Conservation (phyloP, 2,797 vertebrate species). For the Trachurus trachurus region DNA sequence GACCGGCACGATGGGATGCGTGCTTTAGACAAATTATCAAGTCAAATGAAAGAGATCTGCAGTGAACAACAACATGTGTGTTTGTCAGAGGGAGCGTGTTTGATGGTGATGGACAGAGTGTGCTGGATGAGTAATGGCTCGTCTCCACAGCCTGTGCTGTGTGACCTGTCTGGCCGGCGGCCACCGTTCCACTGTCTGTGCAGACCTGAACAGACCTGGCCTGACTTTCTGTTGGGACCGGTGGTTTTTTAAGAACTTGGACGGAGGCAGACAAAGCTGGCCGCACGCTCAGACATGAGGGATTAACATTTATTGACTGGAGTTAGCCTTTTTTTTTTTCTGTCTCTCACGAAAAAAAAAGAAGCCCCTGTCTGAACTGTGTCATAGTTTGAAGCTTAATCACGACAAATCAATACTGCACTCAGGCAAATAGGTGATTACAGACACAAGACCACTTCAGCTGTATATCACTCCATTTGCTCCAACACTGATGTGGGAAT, state of each 20-base stretch:
- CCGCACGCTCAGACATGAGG: slow-evolving; percentile 44
- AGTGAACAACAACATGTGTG: slow-evolving; percentile 21
- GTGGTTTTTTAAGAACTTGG: slow-evolving; percentile 52
- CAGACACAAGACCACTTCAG: slow-evolving; percentile 23
- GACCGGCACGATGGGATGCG: background rate
- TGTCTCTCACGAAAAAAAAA: slow-evolving; percentile 23
- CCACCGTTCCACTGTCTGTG: slow-evolving; percentile 33
- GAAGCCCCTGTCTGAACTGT: background rate
- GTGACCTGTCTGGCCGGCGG: slow-evolving; percentile 24
- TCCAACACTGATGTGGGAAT: slow-evolving; percentile 18
- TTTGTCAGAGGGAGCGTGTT: slow-evolving; percentile 29
- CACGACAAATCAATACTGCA: slow-evolving; percentile 29
- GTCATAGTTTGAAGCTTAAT: slow-evolving; percentile 33
- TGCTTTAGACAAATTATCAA: slow-evolving; percentile 42
- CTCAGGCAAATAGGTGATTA: slow-evolving; percentile 31
- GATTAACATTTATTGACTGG: slow-evolving; percentile 65
- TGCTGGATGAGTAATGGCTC: slow-evolving; percentile 51
- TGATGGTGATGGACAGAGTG: slow-evolving; percentile 24
- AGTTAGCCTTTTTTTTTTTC: slow-evolving; percentile 53
- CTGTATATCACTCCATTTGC: slow-evolving; percentile 30
- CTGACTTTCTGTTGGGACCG: slow-evolving; percentile 51
- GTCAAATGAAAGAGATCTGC: slow-evolving; percentile 32
- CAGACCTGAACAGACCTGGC: slow-evolving; percentile 47
- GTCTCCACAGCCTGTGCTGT: slow-evolving; percentile 28
- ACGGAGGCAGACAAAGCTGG: slow-evolving; percentile 17